These are phyloP conservation scores for Chloroceryle amazona DNA, from an alignment of 2,797 vertebrate genomes.

Conservation along the genomic window DNA sequence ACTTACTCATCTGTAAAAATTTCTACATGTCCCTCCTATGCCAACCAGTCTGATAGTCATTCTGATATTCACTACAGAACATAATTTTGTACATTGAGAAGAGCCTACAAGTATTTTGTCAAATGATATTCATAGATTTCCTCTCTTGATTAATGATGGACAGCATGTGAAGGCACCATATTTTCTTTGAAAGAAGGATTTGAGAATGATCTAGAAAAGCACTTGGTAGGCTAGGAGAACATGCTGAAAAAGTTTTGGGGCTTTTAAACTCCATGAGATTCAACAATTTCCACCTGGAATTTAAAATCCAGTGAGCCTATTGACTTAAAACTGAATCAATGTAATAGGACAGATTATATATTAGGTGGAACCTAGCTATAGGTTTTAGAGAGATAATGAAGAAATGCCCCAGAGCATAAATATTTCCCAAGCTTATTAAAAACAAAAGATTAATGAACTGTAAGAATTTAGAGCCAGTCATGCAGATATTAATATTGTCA, in stretches of 20 bases:
- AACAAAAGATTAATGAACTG: background rate
- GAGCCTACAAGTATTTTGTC: background rate
- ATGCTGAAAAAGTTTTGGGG: background rate
- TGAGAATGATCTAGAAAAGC: background rate
- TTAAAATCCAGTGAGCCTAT: background rate
- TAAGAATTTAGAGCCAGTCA: background rate
- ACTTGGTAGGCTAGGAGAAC: background rate
- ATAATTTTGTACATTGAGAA: background rate
- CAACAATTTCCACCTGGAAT: background rate
- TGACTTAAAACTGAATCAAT: background rate
- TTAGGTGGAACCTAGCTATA: background rate
- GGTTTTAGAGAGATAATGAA: background rate
- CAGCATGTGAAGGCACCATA: background rate
- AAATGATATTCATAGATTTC: background rate
- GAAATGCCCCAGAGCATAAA: background rate
- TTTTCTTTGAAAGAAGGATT: background rate
- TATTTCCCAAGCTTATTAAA: background rate
- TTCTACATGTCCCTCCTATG: background rate
- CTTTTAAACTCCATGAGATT: background rate
- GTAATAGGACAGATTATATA: background rate
- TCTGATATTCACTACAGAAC: background rate
- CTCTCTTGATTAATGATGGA: background rate
- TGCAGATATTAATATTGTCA: background rate
- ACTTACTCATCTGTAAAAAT: background rate
- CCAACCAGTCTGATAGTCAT: background rate